These are phyloP conservation scores for Elaphurus davidianus DNA, from an alignment of 2,113 vertebrate genomes.

Conservation along the genomic window DNA sequence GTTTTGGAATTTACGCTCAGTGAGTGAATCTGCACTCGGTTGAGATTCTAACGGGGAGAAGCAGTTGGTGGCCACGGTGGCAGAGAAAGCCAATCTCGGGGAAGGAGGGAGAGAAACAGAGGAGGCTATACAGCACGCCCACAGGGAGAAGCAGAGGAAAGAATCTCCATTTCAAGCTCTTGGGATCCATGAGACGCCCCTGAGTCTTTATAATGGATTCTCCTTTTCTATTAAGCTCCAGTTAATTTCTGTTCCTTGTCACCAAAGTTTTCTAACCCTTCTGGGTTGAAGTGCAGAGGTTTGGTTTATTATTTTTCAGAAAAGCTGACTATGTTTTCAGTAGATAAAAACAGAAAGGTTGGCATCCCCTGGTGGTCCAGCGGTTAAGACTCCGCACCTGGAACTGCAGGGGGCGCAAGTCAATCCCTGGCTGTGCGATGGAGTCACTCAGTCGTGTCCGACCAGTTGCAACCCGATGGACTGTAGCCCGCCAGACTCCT, in stretches of 20 bases:
- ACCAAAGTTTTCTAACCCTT: background rate
- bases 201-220: background rate
- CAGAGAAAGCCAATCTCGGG: background rate
- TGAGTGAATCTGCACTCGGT: background rate
- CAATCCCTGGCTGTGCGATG: background rate
- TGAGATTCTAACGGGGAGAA: background rate
- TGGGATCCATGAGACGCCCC: background rate
- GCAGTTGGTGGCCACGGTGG: background rate
- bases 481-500: background rate
- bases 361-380: background rate
- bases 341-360: background rate
- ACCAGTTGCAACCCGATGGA: background rate
- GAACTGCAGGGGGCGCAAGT: background rate
- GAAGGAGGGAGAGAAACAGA: background rate
- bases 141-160: background rate
- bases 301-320: background rate
- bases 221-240: background rate
- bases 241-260: background rate
- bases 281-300: background rate
- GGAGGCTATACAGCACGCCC: background rate
- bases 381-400: rapidly evolving
- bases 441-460: background rate
- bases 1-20: background rate
- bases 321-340: background rate
- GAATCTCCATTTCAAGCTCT: background rate